Evolutionary conservation across 2,797 vertebrate species (phyloP), one percentile per base, ranked within the genome.

Genomic region (Lindbergichthys nudifrons): DNA sequence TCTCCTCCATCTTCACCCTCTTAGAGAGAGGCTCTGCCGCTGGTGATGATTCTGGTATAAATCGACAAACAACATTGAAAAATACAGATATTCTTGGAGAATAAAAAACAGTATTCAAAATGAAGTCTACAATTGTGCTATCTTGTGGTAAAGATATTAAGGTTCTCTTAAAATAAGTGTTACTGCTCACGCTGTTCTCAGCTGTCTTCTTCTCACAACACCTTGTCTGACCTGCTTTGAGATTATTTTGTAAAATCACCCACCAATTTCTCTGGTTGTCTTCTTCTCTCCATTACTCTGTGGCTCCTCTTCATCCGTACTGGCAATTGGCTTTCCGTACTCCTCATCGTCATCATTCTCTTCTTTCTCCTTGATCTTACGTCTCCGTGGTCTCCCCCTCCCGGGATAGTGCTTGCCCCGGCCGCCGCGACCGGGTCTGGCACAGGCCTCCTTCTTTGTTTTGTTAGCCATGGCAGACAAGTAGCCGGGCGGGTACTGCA

Each of bases 401-500:
- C 93, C 94, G 3, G 92, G 77, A 75, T 96, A 94, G 85, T 96
- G 96, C 92, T 97, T 96, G 53, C 93, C 86, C 39, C 96, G 94
- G 64, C 88, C 86, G 0, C 91, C 82, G 0, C 90, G 88, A 1
- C 92, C 86, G 0, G 92, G 90, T 53, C 90, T 84, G 45, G 93
- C 93, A 1, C 75, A 92, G 16, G 93, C 92, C 85, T 98, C 96
- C 85, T 96, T 96, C 88, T 96, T 97, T 63, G 96, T 96, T 85
- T 98, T 99, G 92, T 98, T 98, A 48, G 98, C 97, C 96, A 99
- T 98, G 19, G 97, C 97, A 52, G 96, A 95, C 88, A 96, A 89
- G 92, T 99, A 99, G 82, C 98, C 98, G 77, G 98, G 97, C 57
- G 98, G 98, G 89, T 98, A 99, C 98, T 99, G 92, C 12, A 30